Evolutionary conservation across 1,140 invertebrate genomes (phyloP).

Genomic region (Chrysoperla carnea): DNA sequence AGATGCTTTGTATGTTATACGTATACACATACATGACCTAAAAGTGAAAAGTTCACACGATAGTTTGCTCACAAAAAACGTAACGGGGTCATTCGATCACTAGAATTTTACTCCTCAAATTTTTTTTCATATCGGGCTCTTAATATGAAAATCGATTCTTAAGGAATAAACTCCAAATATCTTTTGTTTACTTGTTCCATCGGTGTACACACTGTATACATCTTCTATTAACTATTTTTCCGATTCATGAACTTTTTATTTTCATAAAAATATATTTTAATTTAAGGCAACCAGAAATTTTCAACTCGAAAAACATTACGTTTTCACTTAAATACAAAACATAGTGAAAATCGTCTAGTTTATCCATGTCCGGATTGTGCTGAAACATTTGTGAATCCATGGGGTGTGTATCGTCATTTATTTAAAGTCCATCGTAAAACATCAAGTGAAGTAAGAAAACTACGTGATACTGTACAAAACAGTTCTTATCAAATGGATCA

Average conservation of each 20-base stretch:
- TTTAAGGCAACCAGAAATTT: slow-evolving; percentile 41
- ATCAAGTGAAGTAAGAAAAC: slow-evolving; percentile 35
- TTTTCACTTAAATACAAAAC: slow-evolving; percentile 47
- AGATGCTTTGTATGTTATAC: too few species aligned
- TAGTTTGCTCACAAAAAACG: too few species aligned
- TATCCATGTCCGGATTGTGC: slow-evolving; percentile 50
- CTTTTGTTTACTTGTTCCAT: too few species aligned
- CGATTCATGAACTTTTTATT: slow-evolving; percentile 8
- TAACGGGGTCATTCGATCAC: too few species aligned
- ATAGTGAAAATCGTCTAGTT: slow-evolving; percentile 39
- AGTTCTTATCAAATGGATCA: slow-evolving; percentile 34
- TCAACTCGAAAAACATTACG: slow-evolving; percentile 48
- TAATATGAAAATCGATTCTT: too few species aligned
- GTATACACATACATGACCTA: too few species aligned
- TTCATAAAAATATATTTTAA: slow-evolving; percentile 8
- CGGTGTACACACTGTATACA: too few species aligned
- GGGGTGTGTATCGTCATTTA: slow-evolving; percentile 53
- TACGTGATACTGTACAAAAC: slow-evolving; percentile 35
- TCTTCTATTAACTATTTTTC: background rate
- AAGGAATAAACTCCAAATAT: too few species aligned
- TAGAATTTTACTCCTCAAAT: too few species aligned
- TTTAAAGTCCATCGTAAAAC: slow-evolving; percentile 46
- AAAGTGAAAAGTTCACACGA: too few species aligned
- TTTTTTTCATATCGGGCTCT: too few species aligned
- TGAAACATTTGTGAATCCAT: slow-evolving; percentile 45